These are phyloP conservation scores for Lindbergichthys nudifrons DNA, from an alignment of 2,797 vertebrate species.

Conservation along the genomic window DNA sequence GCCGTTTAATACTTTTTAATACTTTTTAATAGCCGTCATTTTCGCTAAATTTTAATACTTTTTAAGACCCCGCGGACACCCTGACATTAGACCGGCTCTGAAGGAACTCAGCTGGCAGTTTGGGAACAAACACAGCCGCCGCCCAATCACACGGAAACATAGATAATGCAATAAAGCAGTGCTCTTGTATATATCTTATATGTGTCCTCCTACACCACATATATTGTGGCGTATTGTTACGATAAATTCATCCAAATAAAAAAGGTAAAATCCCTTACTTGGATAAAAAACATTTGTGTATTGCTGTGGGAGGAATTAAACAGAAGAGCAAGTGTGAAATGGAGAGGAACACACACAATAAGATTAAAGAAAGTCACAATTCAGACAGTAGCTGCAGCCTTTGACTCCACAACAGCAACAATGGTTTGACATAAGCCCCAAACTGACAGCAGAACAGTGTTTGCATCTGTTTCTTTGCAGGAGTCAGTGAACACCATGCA, in stretches of 20 bases:
- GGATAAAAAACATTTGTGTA: background rate
- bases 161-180: conserved; percentile 5
- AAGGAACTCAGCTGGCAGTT: conserved; percentile 17
- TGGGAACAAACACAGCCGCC: conserved; percentile 6
- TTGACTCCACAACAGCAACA: conserved; percentile 2
- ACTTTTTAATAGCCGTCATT: too few species aligned
- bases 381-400: background rate
- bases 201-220: background rate
- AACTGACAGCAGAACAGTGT: conserved; percentile 5
- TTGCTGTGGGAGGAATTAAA: background rate
- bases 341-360: background rate
- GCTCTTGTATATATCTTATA: background rate
- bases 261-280: background rate
- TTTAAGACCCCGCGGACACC: too few species aligned
- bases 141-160: conserved; percentile 12
- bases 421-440: background rate
- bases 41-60: too few species aligned
- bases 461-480: conserved; percentile 21
- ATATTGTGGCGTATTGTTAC: background rate
- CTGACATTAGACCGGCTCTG: background rate
- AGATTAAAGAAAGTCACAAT: background rate
- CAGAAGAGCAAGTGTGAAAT: background rate
- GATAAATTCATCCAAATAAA: background rate
- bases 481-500: conserved; percentile 1
- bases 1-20: too few species aligned